Base-by-base conservation (phyloP, 2,888 invertebrate species). In the Sympetrum striolatum region DNA sequence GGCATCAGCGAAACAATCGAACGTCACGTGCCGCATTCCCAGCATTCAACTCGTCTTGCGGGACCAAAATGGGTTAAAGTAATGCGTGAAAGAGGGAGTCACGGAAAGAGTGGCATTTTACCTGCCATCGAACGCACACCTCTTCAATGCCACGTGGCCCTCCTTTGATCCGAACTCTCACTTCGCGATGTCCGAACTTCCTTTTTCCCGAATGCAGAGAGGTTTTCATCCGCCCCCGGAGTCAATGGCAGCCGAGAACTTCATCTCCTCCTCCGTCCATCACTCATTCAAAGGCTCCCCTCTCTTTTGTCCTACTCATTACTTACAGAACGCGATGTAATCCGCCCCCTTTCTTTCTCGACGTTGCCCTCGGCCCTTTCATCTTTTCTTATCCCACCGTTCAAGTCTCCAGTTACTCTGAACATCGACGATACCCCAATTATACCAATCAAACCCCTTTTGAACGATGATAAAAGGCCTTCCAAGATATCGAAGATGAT, bases 261-360 rank as follows among this genome's bases (percentile, higher is more conserved):
- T 82, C 82, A 82, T 82, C 82, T 82, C 58, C 58, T 48, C 8
- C 86, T 14, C 6, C 25, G 25, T 73, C 31, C 73, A 31, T 73
- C 73, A 31, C 73, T 31, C 73, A 73, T 73, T 73, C 73, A 73
- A 73, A 73, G 73, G 25, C 58, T n/a, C 48, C n/a, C 53, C 86
- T 10, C 12, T 64, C 48, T 37, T 86, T 86, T 86, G 86, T 86
- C 86, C 86, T 53, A 37, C 86, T 86, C 86, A 86, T 86, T 86
- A 86, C 86, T 86, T 86, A 86, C 86, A 86, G 86, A 86, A 60
- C 86, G 86, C 86, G 86, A 86, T 86, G 86, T 86, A 86, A 86
- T 86, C 86, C 86, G 86, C 37, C 39, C 60, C 35, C 73, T 73
- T 14, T 73, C 15, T 73, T 8, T 8, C 73, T 31, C 25, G 31